Conservation (phyloP, 1,140 invertebrate genomes). For the Stenopsyche tienmushanensis region DNA sequence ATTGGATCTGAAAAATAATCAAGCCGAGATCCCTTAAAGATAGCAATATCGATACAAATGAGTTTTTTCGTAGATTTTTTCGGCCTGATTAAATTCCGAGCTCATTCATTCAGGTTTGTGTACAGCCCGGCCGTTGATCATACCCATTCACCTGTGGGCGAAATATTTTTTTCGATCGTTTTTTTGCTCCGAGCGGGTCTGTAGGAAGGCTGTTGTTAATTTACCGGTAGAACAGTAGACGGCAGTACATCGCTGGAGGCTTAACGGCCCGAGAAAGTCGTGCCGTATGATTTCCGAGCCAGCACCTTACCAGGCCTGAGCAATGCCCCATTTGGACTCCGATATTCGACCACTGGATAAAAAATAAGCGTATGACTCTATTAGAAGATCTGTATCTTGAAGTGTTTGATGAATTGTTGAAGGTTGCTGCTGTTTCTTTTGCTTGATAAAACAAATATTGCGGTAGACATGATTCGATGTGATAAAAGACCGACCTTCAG, state of each 20-base stretch:
- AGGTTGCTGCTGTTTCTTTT: too few relatives aligned
- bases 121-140: constrained; percentile 36
- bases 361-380: too few relatives aligned
- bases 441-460: too few relatives aligned
- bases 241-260: constrained; percentile 7
- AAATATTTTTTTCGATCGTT: constrained; percentile 22
- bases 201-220: constrained; percentile 24
- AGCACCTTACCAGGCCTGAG: neutral
- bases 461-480: too few relatives aligned
- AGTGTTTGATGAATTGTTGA: too few relatives aligned
- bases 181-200: neutral
- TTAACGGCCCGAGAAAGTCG: constrained; percentile 36
- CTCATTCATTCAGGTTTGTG: constrained; percentile 37
- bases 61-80: neutral
- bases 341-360: neutral
- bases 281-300: constrained; percentile 30
- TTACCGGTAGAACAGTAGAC: constrained; percentile 35
- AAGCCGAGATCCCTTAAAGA: too few relatives aligned
- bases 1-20: too few relatives aligned
- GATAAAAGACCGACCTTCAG: too few relatives aligned
- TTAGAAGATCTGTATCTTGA: too few relatives aligned
- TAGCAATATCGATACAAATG: neutral
- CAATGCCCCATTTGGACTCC: neutral
- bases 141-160: constrained; percentile 31
- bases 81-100: constrained; percentile 28